Conservation (phyloP, 2,797 vertebrate species). For the Scarus forsteni region DNA sequence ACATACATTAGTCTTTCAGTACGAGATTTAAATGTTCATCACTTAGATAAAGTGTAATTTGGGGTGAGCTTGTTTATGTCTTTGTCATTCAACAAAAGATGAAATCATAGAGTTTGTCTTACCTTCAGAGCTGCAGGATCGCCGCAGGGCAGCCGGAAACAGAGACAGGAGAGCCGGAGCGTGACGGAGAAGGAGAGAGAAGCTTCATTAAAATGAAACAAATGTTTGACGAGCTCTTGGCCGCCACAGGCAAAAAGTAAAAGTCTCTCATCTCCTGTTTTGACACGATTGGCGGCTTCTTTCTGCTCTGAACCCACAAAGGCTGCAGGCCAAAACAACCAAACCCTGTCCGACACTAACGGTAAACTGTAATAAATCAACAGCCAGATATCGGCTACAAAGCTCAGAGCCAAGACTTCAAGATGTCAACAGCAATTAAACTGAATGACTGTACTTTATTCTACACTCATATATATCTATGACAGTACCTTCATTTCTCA, state of each 20-base stretch:
- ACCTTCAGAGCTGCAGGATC: constrained; percentile 77
- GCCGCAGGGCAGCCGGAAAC: fast-evolving
- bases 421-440: background rate
- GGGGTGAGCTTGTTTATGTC: background rate
- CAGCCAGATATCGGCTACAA: background rate
- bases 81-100: background rate
- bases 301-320: too few relatives aligned
- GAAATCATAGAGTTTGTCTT: background rate
- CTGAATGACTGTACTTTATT: too few relatives aligned
- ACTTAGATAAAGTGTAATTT: too few relatives aligned
- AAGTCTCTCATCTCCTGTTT: background rate
- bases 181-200: background rate
- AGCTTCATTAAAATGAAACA: background rate
- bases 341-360: background rate
- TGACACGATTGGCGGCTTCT: background rate
- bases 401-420: background rate
- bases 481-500: too few relatives aligned
- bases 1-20: too few relatives aligned
- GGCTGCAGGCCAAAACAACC: background rate
- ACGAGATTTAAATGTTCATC: too few relatives aligned
- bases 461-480: too few relatives aligned
- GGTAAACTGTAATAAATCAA: background rate
- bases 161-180: background rate
- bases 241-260: background rate
- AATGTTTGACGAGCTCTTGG: background rate